A percentile compares a stretch with the other conserved stretches of the same genome.
phyloP scores from a whole-genome alignment of 2,888 invertebrate species.

The Protodeltote pygarga region DNA sequence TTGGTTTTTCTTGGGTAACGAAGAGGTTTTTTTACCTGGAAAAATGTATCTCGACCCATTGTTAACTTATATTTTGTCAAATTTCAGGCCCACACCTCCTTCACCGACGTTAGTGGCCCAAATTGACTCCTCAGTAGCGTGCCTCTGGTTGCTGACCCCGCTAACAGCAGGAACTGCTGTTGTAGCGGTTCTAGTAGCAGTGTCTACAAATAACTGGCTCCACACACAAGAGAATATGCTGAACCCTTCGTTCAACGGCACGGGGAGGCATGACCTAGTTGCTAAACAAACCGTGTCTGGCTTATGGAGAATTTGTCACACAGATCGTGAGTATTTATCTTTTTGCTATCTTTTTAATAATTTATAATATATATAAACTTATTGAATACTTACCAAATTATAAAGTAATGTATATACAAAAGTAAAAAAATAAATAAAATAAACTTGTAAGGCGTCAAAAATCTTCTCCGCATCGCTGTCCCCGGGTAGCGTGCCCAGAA shows the following conservation, averaged over 20 bases:
- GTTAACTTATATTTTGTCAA: neutral
- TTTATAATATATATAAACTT: neutral
- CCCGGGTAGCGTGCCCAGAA: no score
- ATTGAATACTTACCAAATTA: no score
- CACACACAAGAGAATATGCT: constrained; percentile 95
- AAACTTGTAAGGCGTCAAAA: no score
- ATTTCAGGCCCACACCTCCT: constrained; percentile 80
- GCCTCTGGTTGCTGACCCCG: constrained; percentile 88
- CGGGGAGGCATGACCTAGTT: constrained; percentile 90
- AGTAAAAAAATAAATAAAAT: no score
- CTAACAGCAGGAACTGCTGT: constrained; percentile 91
- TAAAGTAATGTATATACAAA: no score
- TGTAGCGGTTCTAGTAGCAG: constrained; percentile 90
- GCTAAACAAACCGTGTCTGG: constrained; percentile 93
- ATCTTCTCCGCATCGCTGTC: no score
- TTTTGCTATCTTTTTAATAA: neutral
- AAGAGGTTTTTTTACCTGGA: no score
- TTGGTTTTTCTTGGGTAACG: no score
- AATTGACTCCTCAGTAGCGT: constrained; percentile 88
- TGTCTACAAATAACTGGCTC: constrained; percentile 94
- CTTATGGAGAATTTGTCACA: constrained; percentile 92
- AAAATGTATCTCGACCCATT: no score
- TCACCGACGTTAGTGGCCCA: constrained; percentile 80
- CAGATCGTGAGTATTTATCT: constrained; percentile 89
- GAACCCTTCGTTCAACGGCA: constrained; percentile 92